Percentiles rank a stretch among this genome's conserved stretches.
phyloP scores from a whole-genome alignment of 2,113 vertebrate species.

The Ellobius talpinus region DNA sequence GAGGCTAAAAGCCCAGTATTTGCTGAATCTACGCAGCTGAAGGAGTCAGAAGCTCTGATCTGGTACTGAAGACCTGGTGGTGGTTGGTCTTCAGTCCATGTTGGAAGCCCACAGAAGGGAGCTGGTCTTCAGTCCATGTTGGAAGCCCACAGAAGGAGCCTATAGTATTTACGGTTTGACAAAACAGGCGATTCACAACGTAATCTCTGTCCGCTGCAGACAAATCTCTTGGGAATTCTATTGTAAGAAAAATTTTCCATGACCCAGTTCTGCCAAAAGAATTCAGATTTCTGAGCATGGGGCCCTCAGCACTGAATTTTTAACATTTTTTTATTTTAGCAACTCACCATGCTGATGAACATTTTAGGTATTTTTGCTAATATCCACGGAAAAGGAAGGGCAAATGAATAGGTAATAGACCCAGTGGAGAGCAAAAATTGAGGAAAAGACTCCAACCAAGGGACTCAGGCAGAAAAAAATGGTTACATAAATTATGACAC shows the following conservation, averaged over 20 bases:
- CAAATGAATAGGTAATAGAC: not conserved
- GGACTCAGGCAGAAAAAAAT: not conserved
- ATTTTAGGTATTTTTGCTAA: not conserved
- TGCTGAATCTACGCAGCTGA: not conserved
- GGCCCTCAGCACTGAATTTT: not conserved
- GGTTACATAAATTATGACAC: not conserved
- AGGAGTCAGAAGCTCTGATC: not conserved
- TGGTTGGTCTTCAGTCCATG: no score
- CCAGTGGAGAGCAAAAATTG: not conserved
- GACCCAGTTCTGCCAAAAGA: not conserved
- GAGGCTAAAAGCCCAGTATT: not conserved
- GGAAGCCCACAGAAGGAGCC: not conserved
- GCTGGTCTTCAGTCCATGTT: not conserved
- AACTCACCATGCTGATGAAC: slow-evolving; percentile 14
- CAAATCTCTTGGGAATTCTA: not conserved
- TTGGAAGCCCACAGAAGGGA: not conserved
- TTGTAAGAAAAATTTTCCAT: not conserved
- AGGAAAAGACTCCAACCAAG: not conserved
- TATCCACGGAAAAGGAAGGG: not conserved
- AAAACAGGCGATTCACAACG: not conserved
- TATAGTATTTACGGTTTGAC: not conserved
- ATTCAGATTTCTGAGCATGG: slow-evolving; percentile 35
- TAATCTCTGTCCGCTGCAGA: not conserved
- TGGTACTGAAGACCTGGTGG: not conserved
- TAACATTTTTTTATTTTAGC: slow-evolving; percentile 9